These are phyloP conservation scores for Ageneiosus marmoratus DNA, from an alignment of 2,113 vertebrate genomes.

Conservation along the genomic window DNA sequence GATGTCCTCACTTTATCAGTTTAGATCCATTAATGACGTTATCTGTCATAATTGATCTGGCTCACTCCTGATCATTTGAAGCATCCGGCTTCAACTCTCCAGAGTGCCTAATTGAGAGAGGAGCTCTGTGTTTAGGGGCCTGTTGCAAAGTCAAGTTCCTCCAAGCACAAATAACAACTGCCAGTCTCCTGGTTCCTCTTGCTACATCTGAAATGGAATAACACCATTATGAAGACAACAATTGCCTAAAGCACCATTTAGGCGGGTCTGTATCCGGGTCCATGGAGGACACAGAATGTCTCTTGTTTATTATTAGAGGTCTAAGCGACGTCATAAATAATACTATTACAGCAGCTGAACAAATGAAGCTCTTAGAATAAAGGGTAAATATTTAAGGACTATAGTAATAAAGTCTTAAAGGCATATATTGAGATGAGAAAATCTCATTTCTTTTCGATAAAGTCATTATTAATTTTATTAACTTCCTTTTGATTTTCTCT, in stretches of 20 bases:
- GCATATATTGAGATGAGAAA: neutral
- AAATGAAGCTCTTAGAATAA: neutral
- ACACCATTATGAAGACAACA: slow-evolving; percentile 24
- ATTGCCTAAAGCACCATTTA: slow-evolving; percentile 1
- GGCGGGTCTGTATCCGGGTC: neutral
- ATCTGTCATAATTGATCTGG: slow-evolving; percentile 51
- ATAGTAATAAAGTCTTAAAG: neutral
- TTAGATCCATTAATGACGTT: slow-evolving; percentile 50
- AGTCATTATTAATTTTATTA: slow-evolving; percentile 15
- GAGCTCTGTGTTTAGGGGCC: neutral
- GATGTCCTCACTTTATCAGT: slow-evolving; percentile 37
- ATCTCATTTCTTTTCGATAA: neutral
- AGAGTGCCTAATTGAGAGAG: slow-evolving; percentile 49
- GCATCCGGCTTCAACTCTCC: slow-evolving; percentile 43
- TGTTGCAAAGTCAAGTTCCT: slow-evolving; percentile 40
- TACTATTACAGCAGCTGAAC: neutral
- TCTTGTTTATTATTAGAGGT: neutral
- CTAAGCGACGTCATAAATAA: neutral
- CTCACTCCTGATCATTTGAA: slow-evolving; percentile 31
- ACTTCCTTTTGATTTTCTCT: neutral
- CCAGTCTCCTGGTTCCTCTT: slow-evolving; percentile 29
- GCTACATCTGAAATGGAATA: slow-evolving; percentile 41
- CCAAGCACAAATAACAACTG: slow-evolving; percentile 36
- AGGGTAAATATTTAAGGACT: neutral
- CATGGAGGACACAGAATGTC: neutral